Base-by-base conservation (phyloP, 1,140 invertebrate species). In the Anoplophora glabripennis region DNA sequence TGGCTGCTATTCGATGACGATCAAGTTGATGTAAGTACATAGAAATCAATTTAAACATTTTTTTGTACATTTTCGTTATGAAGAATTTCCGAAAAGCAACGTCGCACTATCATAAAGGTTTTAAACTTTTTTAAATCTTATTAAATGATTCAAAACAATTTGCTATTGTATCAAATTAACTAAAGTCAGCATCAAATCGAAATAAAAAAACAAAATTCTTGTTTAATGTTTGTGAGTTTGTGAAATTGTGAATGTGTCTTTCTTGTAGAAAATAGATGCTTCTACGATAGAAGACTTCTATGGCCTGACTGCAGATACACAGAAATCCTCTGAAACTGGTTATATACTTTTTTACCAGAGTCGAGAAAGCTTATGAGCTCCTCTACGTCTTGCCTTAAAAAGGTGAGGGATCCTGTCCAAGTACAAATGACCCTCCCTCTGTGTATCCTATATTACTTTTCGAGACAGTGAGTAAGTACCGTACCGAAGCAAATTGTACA, bases 1-100 rank as follows among this genome's bases (percentile, higher is more conserved):
- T 99, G 97, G 98, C 81, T 99, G 61, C 84, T 99, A 1, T 99
- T 99, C 82, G 98, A 99, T 79, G 97, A 99, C 80, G 98, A 99
- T 77, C 94, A 99, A 86, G 97, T 99, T 57, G 96, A 99, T 84
- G 94, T 97, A 84, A 89, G 90, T 87, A 41, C 11, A 28, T 2
- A 3, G 5, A 28, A 28, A 28, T 28, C n/a, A n/a, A n/a, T n/a
- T n/a, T n/a, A n/a, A n/a, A n/a, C n/a, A n/a, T n/a, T n/a, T n/a
- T n/a, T n/a, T n/a, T n/a, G n/a, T n/a, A n/a, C n/a, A n/a, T n/a
- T n/a, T n/a, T n/a, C n/a, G n/a, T n/a, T n/a, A n/a, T n/a, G n/a
- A n/a, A n/a, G n/a, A n/a, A n/a, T n/a, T n/a, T n/a, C n/a, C n/a
- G n/a, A n/a, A n/a, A n/a, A n/a, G n/a, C n/a, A n/a, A n/a, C n/a